Conservation (phyloP, 1,140 invertebrate genomes). For the Dryas iulia region DNA sequence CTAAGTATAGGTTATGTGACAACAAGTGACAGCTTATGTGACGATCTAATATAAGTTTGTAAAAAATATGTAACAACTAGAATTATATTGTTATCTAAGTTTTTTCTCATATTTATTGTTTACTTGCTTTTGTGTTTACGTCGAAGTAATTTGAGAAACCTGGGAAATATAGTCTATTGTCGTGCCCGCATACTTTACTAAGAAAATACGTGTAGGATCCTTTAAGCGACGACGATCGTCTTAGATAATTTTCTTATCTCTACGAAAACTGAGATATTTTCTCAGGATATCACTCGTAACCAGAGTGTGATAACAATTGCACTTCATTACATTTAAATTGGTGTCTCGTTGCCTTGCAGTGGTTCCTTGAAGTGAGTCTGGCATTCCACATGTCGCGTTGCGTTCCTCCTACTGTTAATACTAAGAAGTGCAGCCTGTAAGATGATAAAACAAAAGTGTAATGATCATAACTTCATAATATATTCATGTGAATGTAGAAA, state of each 20-base stretch:
- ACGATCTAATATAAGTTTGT: neutral
- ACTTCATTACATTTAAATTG: slow-evolving; percentile 30
- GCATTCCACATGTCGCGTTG: slow-evolving; percentile 29
- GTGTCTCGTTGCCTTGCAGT: slow-evolving; percentile 35
- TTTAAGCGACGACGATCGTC: neutral
- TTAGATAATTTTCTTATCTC: neutral
- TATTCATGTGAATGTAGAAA: neutral
- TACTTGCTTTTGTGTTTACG: neutral
- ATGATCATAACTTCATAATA: neutral
- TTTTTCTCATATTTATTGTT: neutral
- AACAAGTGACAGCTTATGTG: neutral
- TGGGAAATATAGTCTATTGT: slow-evolving; percentile 14
- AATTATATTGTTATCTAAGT: neutral
- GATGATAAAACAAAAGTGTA: neutral
- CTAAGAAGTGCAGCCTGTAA: slow-evolving; percentile 30
- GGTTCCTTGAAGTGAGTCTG: slow-evolving; percentile 40
- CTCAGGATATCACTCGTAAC: slow-evolving; percentile 31
- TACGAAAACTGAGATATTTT: neutral
- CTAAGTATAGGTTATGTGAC: no score
- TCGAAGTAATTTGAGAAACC: slow-evolving; percentile 11
- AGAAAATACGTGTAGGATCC: neutral
- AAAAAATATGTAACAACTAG: neutral
- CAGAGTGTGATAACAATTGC: slow-evolving; percentile 21
- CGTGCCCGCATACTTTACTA: slow-evolving; percentile 19
- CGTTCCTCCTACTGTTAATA: slow-evolving; percentile 27